Conservation (phyloP, 2,888 invertebrate species). For the Drosophila koepferae region DNA sequence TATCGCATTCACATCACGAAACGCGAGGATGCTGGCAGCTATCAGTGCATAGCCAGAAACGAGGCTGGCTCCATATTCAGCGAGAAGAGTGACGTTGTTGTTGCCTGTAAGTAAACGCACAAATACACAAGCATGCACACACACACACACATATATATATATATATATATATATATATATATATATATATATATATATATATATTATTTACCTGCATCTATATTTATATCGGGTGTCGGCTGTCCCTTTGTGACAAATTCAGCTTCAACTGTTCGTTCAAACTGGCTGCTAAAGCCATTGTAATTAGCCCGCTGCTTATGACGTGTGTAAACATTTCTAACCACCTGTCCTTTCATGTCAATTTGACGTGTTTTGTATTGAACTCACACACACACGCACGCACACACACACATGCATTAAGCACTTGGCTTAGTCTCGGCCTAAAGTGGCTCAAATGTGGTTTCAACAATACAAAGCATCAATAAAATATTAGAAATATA, state of each 20-base stretch:
- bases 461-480: constrained; percentile 1
- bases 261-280: neutral
- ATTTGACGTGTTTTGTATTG: constrained; percentile 3
- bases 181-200: neutral
- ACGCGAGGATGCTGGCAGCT: constrained; percentile 94
- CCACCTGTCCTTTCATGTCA: constrained; percentile 1
- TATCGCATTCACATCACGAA: constrained; percentile 93
- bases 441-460: neutral
- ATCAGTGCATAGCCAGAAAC: constrained; percentile 96
- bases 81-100: constrained; percentile 94
- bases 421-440: neutral
- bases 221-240: neutral
- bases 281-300: constrained; percentile 2
- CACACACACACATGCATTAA: neutral
- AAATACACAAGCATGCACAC: neutral
- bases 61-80: constrained; percentile 96
- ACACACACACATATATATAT: no score
- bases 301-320: constrained; percentile 12
- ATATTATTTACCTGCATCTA: neutral
- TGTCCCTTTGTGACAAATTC: constrained; percentile 9
- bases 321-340: constrained; percentile 2
- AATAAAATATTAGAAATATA: neutral
- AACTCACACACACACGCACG: neutral
- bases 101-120: constrained; percentile 93
- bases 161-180: no score